Evolutionary conservation across 1,140 invertebrate species (phyloP), one percentile per base, ranked within the genome.

Genomic region (Drosophila nasuta): DNA sequence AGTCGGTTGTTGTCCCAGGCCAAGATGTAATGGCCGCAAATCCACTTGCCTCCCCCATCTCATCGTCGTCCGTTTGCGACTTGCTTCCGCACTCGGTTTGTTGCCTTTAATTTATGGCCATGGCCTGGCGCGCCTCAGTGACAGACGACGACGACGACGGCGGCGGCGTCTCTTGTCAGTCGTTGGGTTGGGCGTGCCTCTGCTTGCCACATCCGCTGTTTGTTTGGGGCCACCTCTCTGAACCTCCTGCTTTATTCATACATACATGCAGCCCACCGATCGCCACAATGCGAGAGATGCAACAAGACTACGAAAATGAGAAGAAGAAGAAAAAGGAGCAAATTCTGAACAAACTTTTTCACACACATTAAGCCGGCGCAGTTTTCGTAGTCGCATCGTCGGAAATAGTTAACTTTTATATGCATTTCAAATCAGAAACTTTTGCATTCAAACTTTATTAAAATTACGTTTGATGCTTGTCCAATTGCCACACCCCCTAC

Each of bases 331-430:
- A 30, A 15, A 15, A 25, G 13, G 41, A 45, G 62, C 20, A 49
- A 49, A 49, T 57, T 17, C n/a, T 20, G 7, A 10, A 51, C 17
- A 58, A 83, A 87, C 51, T 77, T 82, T 87, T 87, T 73, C 77
- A 79, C 82, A 88, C 83, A 87, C 75, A 88, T 66, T 63, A 66
- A 79, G 76, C 57, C 69, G 76, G 76, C 57, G 67, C 35, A 79
- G 74, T 72, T 83, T 72, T 66, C 65, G 48, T 25, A 38, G 56
- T 45, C 35, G 71, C 62, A 62, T 52, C 67, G 77, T 81, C 85
- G 83, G 83, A 87, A 87, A 88, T 87, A 88, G 83, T 87, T 88
- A 87, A 87, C 83, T 87, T 88, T 88, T 88, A 87, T 87, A 79
- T 82, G 83, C 83, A 87, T 87, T 87, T 87, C 83, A 87, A 87